These are phyloP conservation scores for Limnephilus rhombicus DNA, from an alignment of 2,888 invertebrate species.

Conservation along the genomic window DNA sequence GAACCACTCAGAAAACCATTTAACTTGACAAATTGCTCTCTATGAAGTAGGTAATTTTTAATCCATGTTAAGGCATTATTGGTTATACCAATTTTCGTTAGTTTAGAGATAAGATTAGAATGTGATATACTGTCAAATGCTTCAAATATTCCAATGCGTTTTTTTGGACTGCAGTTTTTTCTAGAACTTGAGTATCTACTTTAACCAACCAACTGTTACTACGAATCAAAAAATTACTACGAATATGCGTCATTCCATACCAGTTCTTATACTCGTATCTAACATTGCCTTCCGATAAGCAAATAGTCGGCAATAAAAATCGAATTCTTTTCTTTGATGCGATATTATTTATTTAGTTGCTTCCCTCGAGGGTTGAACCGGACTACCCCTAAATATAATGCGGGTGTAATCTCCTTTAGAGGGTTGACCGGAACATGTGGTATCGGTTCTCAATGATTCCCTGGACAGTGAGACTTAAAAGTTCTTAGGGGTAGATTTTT, in stretches of 20 bases:
- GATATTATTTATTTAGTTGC: neutral
- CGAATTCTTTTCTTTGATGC: neutral
- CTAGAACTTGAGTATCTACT: neutral
- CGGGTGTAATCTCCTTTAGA: neutral
- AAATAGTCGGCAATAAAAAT: neutral
- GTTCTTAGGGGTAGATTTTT: neutral
- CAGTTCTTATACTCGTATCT: no score
- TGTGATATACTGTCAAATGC: no score
- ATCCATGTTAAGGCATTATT: no score
- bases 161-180: neutral
- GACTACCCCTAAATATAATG: slow-evolving; percentile 1
- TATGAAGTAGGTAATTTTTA: no score
- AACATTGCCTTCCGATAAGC: neutral
- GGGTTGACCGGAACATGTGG: neutral
- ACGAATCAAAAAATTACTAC: neutral
- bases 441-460: slow-evolving; percentile 1
- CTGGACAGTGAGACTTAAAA: neutral
- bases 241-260: neutral
- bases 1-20: no score
- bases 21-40: no score
- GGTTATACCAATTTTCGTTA: no score
- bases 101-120: no score
- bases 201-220: neutral
- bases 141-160: no score
- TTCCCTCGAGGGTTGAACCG: neutral